Percentiles rank a stretch among this genome's conserved stretches.
Evolutionary conservation across 1,140 invertebrate species (phyloP).

Genomic region (Mamestra configurata): DNA sequence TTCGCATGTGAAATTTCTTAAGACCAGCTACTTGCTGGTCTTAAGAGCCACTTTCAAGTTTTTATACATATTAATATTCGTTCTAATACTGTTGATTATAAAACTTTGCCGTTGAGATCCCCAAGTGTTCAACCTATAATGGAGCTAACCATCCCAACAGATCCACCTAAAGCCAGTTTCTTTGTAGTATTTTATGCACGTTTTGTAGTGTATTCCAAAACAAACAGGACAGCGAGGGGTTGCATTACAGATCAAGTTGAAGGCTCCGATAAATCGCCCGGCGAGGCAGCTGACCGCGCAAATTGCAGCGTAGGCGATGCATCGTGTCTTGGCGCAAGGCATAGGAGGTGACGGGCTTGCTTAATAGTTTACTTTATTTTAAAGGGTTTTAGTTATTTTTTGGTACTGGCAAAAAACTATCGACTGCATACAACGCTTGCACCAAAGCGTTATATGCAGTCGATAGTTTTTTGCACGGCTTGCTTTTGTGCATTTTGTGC

Average conservation of each 20-base stretch:
- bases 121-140: neutral
- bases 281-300: conserved; percentile 52
- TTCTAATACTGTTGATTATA: neutral
- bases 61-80: too few species aligned
- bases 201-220: conserved; percentile 20
- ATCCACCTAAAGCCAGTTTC: neutral
- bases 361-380: neutral
- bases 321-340: neutral
- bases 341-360: neutral
- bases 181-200: neutral
- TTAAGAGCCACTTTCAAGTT: too few species aligned
- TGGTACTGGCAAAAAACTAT: too few species aligned
- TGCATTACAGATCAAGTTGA: conserved; percentile 57
- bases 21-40: too few species aligned
- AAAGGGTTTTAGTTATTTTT: neutral
- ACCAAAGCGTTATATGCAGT: too few species aligned
- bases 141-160: neutral
- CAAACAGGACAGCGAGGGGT: conserved; percentile 24
- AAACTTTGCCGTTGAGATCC: neutral
- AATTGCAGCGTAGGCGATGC: conserved; percentile 51
- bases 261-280: conserved; percentile 56
- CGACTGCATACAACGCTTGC: too few species aligned
- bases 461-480: too few species aligned
- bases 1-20: too few species aligned
- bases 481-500: too few species aligned